These are phyloP conservation scores for Sitobion miscanthi DNA, from an alignment of 1,140 invertebrate genomes.

Conservation along the genomic window DNA sequence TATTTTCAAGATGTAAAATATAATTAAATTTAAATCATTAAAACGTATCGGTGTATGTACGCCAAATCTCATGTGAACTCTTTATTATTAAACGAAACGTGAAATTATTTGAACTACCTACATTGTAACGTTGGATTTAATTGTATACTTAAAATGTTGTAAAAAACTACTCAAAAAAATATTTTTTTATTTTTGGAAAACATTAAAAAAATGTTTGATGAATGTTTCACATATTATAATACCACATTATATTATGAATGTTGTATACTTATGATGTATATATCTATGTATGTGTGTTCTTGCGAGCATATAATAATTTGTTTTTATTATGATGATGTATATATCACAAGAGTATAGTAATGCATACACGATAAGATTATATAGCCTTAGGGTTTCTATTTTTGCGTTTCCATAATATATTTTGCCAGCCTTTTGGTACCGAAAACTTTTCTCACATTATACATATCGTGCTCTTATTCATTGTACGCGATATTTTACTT, in stretches of 20 bases:
- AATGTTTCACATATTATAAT: neutral
- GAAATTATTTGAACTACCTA: neutral
- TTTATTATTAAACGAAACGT: neutral
- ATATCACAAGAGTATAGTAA: neutral
- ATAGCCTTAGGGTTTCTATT: neutral
- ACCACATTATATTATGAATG: neutral
- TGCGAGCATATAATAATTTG: constrained; percentile 16
- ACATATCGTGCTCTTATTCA: neutral
- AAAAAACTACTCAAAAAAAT: neutral
- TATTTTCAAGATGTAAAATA: neutral
- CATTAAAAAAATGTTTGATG: neutral
- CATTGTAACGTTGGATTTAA: neutral
- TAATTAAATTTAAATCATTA: neutral
- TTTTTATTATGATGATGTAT: constrained; percentile 1
- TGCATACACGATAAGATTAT: neutral
- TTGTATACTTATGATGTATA: neutral
- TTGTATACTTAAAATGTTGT: neutral
- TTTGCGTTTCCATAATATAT: neutral
- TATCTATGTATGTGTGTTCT: neutral
- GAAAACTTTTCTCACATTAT: neutral
- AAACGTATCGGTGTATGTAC: neutral
- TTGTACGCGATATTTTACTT: neutral
- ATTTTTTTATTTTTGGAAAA: neutral
- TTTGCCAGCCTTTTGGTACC: neutral
- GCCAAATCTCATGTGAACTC: neutral